phyloP scores from a whole-genome alignment of 2,113 vertebrate genomes.

The Chaenogobius annularis region DNA sequence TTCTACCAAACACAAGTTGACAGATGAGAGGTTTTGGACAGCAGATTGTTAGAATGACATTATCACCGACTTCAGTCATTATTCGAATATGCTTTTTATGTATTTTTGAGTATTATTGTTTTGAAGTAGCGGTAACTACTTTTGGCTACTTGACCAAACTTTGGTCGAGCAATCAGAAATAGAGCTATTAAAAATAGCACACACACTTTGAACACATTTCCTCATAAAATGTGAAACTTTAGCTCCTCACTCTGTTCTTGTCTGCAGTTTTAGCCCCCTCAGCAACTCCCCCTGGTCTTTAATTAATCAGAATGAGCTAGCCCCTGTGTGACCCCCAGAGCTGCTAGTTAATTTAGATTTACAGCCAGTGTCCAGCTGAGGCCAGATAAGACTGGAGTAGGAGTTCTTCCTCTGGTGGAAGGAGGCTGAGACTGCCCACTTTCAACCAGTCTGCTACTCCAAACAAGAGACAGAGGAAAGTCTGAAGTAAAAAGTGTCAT shows the following conservation, averaged over 20 bases:
- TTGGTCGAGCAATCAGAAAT: too few relatives aligned
- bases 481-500: background rate
- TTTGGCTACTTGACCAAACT: too few relatives aligned
- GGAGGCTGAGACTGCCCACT: slow-evolving; percentile 41
- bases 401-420: slow-evolving; percentile 63
- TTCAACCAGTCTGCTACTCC: slow-evolving; percentile 15
- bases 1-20: too few relatives aligned
- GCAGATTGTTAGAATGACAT: too few relatives aligned
- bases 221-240: background rate
- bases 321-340: slow-evolving; percentile 72
- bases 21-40: background rate
- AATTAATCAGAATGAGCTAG: slow-evolving; percentile 77
- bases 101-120: too few relatives aligned
- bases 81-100: too few relatives aligned
- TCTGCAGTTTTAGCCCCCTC: slow-evolving; percentile 2
- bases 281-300: slow-evolving; percentile 47
- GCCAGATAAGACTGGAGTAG: slow-evolving; percentile 66
- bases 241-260: background rate
- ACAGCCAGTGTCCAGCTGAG: slow-evolving; percentile 68
- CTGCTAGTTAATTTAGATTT: slow-evolving; percentile 83
- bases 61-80: too few relatives aligned
- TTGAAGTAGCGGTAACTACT: too few relatives aligned
- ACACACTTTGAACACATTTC: slow-evolving; percentile 6
- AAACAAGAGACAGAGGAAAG: background rate
- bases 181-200: background rate